Base-by-base conservation (phyloP, 1,140 invertebrate species). In the Pentalonia nigronervosa region DNA sequence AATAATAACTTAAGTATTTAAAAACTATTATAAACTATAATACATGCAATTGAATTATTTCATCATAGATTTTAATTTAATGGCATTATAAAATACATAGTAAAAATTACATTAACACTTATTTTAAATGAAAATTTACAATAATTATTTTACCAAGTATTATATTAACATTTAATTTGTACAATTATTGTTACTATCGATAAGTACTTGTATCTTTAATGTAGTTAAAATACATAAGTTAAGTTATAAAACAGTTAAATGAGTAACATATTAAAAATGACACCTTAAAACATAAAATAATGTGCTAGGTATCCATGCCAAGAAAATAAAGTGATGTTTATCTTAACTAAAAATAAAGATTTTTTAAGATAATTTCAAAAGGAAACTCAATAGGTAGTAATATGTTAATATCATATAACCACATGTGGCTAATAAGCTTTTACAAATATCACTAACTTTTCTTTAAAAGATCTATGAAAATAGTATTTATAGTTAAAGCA, bases 401-500 rank as follows among this genome's bases (percentile, higher is more conserved):
- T 30, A 47, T 76, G 7, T 34, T 36, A 50, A 53, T 53, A 4
- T 88, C 50, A 50, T 60, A 41, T 45, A 67, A 17, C 45, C 11
- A 21, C 89, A 90, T 90, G 89, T 56, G 8, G 30, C 45, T 30
- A 87, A 60, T 36, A 90, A 90, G 53, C 36, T 45, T 25, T 67
- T 90, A 67, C 89, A 90, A 90, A 56, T 90, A 90, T 90, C 56
- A 21, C 53, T 67, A 90, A 90, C 56, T n/a, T 90, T 90, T 90
- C 89, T 90, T 90, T 90, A 47, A 90, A 60, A 60, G 4, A 41
- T 90, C 36, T 36, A 90, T 14, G 14, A 67, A 56, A 45, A 36
- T 90, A 90, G 67, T 90, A 45, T 90, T 90, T 90, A 45, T 67
- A 90, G n/a, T 17, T 76, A n/a, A 76, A n/a, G 89, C 89, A 67